Conservation (phyloP, 2,797 vertebrate genomes). For the Pipistrellus nathusii region DNA sequence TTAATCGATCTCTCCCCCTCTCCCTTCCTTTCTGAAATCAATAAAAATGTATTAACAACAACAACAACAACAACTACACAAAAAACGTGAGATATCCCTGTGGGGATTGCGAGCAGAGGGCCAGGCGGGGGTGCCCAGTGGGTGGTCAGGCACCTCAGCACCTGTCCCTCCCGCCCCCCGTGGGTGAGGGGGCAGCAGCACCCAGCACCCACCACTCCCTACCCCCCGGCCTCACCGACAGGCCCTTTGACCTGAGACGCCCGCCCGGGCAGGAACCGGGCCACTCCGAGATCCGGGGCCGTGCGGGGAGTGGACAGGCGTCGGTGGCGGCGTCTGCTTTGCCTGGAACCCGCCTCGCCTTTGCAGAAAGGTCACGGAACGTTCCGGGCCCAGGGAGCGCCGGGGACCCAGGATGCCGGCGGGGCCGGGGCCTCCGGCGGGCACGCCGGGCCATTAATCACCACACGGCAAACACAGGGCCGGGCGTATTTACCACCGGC, state of each 20-base stretch:
- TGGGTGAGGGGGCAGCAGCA: not conserved
- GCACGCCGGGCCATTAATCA: conserved; percentile 53
- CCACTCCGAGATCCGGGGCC: too few species aligned
- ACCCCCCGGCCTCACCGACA: too few species aligned
- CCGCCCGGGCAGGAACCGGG: too few species aligned
- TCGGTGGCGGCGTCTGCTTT: too few species aligned
- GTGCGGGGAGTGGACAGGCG: not conserved
- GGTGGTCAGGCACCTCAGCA: too few species aligned
- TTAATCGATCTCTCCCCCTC: too few species aligned
- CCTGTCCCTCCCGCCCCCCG: not conserved
- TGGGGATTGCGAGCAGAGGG: not conserved
- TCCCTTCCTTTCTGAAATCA: too few species aligned
- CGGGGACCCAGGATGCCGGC: not conserved
- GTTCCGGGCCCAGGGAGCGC: not conserved
- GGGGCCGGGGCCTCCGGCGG: not conserved
- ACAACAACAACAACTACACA: too few species aligned
- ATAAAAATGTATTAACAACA: too few species aligned
- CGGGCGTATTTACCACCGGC: conserved; percentile 51
- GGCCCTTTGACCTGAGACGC: too few species aligned
- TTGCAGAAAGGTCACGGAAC: conserved; percentile 17
- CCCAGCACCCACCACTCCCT: not conserved
- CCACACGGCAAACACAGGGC: conserved; percentile 24
- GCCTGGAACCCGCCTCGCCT: conserved; percentile 14
- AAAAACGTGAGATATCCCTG: too few species aligned
- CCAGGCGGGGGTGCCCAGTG: too few species aligned